Base-by-base conservation (phyloP, 2,888 invertebrate genomes). In the Erpobdella octoculata region DNA sequence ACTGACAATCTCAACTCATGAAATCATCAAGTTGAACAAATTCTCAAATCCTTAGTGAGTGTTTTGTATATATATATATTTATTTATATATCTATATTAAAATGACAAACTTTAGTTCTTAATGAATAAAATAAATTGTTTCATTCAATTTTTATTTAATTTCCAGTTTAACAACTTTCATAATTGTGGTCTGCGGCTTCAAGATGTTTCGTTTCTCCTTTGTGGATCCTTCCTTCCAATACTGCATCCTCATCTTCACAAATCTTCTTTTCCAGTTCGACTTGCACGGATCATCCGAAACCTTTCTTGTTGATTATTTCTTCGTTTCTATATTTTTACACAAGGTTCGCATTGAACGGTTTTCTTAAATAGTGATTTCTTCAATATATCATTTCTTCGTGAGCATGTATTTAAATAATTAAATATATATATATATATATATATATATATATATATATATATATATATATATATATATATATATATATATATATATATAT, bases 301-400 rank as follows among this genome's bases (percentile, higher is more conserved):
- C 91, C 0, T 94, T 95, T 82, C 87, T 96, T 18, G 87, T 96
- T 0, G 92, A 95, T 83, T 93, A 93, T 83, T 96, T 93, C 84
- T 85, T 97, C 75, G 90, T 92, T 78, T 90, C 92, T 71, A 89
- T 95, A 73, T 86, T 91, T 59, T 92, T 91, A 79, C 89, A 89
- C 78, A 95, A 96, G 84, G 89, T 91, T 73, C 41, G n/a, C 41
- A 12, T 41, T 18, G 18, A 41, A 41, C 41, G 9, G 41, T 18
- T 41, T 41, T 12, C 41, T 12, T 41, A 41, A 41, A 18, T 1
- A 70, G 12, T 48, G 25, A 28, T 41, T 8, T 9, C 41, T n/a
- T n/a, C n/a, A n/a, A n/a, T n/a, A n/a, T n/a, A n/a, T n/a, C n/a
- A n/a, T n/a, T n/a, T n/a, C n/a, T n/a, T n/a, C n/a, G n/a, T n/a